Evolutionary conservation across 2,113 vertebrate genomes (phyloP), one percentile per base, ranked within the genome.

Genomic region (Bagarius yarrelli): DNA sequence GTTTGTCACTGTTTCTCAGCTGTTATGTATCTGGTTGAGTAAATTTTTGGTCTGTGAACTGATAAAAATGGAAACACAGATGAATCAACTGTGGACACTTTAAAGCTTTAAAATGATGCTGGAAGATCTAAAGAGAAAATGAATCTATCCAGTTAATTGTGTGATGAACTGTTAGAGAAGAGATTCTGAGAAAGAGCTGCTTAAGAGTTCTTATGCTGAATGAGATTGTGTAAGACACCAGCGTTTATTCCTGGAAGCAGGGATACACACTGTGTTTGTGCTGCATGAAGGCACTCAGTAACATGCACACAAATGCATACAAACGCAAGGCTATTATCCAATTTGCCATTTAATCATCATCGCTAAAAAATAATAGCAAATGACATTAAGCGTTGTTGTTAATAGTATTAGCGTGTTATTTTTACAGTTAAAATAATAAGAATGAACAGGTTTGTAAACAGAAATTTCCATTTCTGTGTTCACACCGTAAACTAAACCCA

Each of bases 1-100:
- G 57, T 52, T 78, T 81, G 61, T 78, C 64, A 77, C 25, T 59
- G 55, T 59, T 50, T 32, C 25, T 76, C 52, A 67, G 36, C 32
- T 61, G 53, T 44, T 44, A 55, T 44, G 27, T 47, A 36, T 84
- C 52, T 81, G 79, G 3, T 72, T 63, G 53, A 59, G 34, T 60
- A 69, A 70, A 27, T n/a, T 56, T 80, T 47, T 56, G 36, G 21
- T 72, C 64, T 72, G 25, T 67, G 30, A 71, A 44, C 52, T 1
- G 25, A 71, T 61, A 14, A 61, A 52, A 72, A 72, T 9, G n/a
- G 36, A 52, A 72, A 59, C 36, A 59, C 8, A 36, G 55, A 53
- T 79, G 18, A 70, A 57, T 25, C 55, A 15, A 66, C 9, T n/a
- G 30, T 23, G 80, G 50, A 66, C 21, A 34, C 40, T 67, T 8